These are phyloP conservation scores for Notospermus geniculatus DNA, from an alignment of 1,140 invertebrate species.

Conservation along the genomic window DNA sequence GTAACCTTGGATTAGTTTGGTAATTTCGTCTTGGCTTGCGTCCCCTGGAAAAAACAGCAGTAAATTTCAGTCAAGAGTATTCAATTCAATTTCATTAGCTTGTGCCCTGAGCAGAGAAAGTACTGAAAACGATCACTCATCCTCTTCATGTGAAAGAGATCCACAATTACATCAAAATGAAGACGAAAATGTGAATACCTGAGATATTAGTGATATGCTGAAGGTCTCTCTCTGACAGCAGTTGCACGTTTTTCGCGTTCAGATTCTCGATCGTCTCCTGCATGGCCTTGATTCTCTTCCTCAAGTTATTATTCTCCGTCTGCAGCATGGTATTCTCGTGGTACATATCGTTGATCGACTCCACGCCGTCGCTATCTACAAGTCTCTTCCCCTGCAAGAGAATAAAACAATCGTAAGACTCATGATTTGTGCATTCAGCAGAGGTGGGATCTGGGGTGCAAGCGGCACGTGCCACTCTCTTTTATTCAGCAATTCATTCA, in stretches of 20 bases:
- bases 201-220: constrained; percentile 26
- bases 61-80: background rate
- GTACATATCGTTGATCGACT: constrained; percentile 88
- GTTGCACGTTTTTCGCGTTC: constrained; percentile 74
- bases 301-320: constrained; percentile 80
- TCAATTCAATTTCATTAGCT: too few relatives aligned
- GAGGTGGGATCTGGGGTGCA: too few relatives aligned
- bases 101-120: too few relatives aligned
- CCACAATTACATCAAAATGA: too few relatives aligned
- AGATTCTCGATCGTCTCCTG: constrained; percentile 89
- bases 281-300: constrained; percentile 86
- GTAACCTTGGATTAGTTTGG: constrained; percentile 76
- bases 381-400: constrained; percentile 76
- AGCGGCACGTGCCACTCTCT: too few relatives aligned
- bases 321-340: constrained; percentile 94
- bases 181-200: too few relatives aligned
- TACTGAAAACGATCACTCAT: too few relatives aligned
- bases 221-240: constrained; percentile 75
- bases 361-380: constrained; percentile 80
- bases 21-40: constrained; percentile 57
- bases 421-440: too few relatives aligned
- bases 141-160: too few relatives aligned
- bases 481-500: too few relatives aligned
- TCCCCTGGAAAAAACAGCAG: constrained; percentile 31
- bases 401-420: too few relatives aligned